Evolutionary conservation across 2,888 invertebrate species (phyloP).

Genomic region (Drosophila heteroneura): DNA sequence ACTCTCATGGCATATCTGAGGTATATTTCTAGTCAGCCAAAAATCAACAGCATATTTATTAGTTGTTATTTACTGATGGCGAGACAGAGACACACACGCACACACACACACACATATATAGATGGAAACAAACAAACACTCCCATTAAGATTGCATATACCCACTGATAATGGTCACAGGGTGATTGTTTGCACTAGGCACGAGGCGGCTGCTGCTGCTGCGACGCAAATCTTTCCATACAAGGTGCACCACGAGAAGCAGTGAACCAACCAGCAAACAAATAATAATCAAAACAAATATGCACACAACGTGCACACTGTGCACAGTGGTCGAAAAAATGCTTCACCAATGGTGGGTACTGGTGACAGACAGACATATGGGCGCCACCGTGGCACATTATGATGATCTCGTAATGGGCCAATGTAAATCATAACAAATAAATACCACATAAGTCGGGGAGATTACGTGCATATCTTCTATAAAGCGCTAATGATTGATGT

Average conservation of each 20-base stretch:
- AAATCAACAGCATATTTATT: slow-evolving; percentile 29
- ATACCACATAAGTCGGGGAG: slow-evolving; percentile 44
- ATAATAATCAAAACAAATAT: slow-evolving; percentile 7
- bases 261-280: slow-evolving; percentile 7
- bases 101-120: neutral
- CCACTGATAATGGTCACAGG: slow-evolving; percentile 45
- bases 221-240: slow-evolving; percentile 44
- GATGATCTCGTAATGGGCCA: slow-evolving; percentile 51
- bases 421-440: slow-evolving; percentile 50
- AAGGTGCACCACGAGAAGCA: slow-evolving; percentile 25
- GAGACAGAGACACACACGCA: slow-evolving; percentile 9
- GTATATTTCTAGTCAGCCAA: slow-evolving; percentile 20
- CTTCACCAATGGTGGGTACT: neutral
- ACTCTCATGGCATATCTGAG: neutral
- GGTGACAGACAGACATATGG: slow-evolving; percentile 55
- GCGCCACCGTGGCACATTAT: slow-evolving; percentile 53
- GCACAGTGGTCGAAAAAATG: slow-evolving; percentile 21
- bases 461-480: slow-evolving; percentile 19
- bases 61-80: slow-evolving; percentile 19
- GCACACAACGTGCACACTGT: neutral
- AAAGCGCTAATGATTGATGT: slow-evolving; percentile 67
- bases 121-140: neutral
- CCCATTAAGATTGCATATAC: slow-evolving; percentile 28
- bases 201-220: slow-evolving; percentile 25
- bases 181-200: slow-evolving; percentile 49